These are phyloP conservation scores for Sebastes taczanowskii DNA, from an alignment of 2,797 vertebrate genomes.

Conservation along the genomic window DNA sequence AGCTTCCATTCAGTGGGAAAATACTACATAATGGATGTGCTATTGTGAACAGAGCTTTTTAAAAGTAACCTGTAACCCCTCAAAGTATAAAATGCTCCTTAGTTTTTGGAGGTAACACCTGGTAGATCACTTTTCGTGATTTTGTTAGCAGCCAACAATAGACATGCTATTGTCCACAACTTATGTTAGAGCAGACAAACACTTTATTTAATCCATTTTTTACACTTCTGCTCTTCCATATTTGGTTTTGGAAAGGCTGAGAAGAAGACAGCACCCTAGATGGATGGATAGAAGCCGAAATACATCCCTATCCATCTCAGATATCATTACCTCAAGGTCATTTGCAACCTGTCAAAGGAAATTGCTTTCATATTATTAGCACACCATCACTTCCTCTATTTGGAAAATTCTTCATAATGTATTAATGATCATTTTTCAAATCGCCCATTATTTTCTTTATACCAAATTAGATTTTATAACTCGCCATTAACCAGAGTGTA, in stretches of 20 bases:
- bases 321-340: conserved; percentile 35
- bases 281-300: not conserved
- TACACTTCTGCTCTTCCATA: not conserved
- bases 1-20: not conserved
- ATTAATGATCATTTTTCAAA: conserved; percentile 55
- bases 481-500: conserved; percentile 28
- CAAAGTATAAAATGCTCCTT: not conserved
- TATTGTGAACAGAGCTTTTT: not conserved
- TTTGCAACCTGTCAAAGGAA: conserved; percentile 44
- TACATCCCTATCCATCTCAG: conserved; percentile 14
- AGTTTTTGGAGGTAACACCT: not conserved
- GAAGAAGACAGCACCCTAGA: not conserved
- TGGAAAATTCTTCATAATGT: conserved; percentile 48
- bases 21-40: not conserved
- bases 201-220: not conserved
- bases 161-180: not conserved
- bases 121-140: not conserved
- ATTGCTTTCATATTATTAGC: conserved; percentile 57
- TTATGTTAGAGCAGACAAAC: not conserved
- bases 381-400: conserved; percentile 47
- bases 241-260: not conserved
- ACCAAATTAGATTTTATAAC: conserved; percentile 60
- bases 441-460: conserved; percentile 55
- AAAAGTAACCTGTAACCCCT: not conserved
- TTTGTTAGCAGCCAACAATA: not conserved